phyloP scores from a whole-genome alignment of 2,113 vertebrate species.

The Gallinago jamesoni region DNA sequence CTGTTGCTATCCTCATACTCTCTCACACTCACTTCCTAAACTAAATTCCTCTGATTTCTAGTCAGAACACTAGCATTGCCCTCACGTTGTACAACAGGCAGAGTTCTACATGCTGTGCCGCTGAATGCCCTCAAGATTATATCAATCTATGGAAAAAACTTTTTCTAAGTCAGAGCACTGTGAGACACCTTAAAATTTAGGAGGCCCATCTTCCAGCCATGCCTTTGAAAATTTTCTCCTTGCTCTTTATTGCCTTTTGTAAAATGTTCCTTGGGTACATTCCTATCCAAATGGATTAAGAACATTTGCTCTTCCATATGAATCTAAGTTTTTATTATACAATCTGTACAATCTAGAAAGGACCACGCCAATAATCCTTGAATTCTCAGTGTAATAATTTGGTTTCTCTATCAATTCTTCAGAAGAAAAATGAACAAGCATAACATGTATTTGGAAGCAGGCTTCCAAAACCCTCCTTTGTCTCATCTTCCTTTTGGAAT shows the following conservation, averaged over 20 bases:
- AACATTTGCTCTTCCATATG: background rate
- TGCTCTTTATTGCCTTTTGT: fast-evolving
- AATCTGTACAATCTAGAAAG: background rate
- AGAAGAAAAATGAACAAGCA: background rate
- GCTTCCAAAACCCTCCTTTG: background rate
- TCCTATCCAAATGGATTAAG: background rate
- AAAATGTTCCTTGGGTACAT: background rate
- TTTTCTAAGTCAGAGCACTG: background rate
- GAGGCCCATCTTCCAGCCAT: background rate
- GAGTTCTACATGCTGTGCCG: background rate
- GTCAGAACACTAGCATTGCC: background rate
- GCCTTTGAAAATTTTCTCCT: background rate
- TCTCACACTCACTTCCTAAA: background rate
- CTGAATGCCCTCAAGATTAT: background rate
- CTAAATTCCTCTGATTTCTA: background rate
- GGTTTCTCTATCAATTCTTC: background rate
- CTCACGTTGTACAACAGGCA: background rate
- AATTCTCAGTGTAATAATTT: background rate
- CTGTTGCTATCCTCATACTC: background rate
- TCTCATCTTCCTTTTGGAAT: conserved; percentile 14
- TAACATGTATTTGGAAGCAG: background rate
- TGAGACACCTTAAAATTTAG: background rate
- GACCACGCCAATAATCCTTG: background rate
- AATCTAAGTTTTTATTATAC: background rate
- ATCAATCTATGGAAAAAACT: background rate